Conservation (phyloP, 1,140 invertebrate species). For the Catajapyx aquilonaris region DNA sequence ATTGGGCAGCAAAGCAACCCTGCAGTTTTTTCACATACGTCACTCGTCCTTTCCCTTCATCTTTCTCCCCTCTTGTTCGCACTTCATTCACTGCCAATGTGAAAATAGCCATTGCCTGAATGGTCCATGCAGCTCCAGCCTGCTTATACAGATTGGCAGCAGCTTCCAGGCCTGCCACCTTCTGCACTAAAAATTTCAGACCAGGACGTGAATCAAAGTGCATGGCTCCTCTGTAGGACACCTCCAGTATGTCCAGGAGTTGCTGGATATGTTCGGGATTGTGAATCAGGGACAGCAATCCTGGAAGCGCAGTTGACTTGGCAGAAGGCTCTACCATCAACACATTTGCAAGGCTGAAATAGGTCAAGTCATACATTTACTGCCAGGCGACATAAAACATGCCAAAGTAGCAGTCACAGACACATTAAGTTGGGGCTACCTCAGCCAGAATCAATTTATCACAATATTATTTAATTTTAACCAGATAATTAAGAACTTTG, state of each 20-base stretch:
- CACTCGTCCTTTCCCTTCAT: slow-evolving; percentile 14
- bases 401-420: too few species aligned
- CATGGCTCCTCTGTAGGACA: slow-evolving; percentile 54
- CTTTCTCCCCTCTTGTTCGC: slow-evolving; percentile 29
- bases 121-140: slow-evolving; percentile 73
- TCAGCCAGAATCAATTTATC: too few species aligned
- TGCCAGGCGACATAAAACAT: too few species aligned
- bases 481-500: too few species aligned
- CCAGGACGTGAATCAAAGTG: slow-evolving; percentile 76
- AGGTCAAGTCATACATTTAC: too few species aligned
- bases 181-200: slow-evolving; percentile 79
- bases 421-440: too few species aligned
- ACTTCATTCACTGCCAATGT: slow-evolving; percentile 50
- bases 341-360: too few species aligned
- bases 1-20: slow-evolving; percentile 32
- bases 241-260: slow-evolving; percentile 53
- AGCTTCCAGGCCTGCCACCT: slow-evolving; percentile 66
- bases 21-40: slow-evolving; percentile 20
- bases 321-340: too few species aligned
- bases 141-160: slow-evolving; percentile 82
- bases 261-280: slow-evolving; percentile 31
- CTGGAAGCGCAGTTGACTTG: too few species aligned
- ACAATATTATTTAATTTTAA: too few species aligned
- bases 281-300: slow-evolving; percentile 23
- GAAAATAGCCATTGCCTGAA: slow-evolving; percentile 67